Evolutionary conservation across 2,888 invertebrate species (phyloP).

Genomic region (Oligia strigilis): DNA sequence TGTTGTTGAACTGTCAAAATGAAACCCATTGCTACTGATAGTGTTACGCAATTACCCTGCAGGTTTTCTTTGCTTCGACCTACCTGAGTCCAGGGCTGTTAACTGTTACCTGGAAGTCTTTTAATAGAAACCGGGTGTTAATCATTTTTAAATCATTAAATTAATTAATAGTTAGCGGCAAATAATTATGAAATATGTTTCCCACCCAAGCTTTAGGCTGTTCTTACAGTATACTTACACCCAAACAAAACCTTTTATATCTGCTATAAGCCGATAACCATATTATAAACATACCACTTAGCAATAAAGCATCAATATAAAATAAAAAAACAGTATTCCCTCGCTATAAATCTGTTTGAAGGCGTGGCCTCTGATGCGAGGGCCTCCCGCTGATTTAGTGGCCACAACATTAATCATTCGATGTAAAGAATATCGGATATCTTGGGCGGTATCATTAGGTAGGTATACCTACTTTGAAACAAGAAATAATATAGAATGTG

Average conservation of each 20-base stretch:
- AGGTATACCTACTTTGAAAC: not conserved
- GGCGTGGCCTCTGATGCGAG: conserved; percentile 28
- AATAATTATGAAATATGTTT: too few relatives aligned
- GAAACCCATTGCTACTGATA: too few relatives aligned
- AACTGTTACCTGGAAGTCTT: too few relatives aligned
- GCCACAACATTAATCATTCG: conserved; percentile 34
- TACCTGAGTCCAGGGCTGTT: too few relatives aligned
- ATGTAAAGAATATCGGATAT: conserved; percentile 4
- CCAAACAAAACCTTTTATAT: not conserved
- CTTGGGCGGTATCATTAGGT: conserved; percentile 4
- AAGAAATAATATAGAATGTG: not conserved
- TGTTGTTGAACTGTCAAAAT: too few relatives aligned
- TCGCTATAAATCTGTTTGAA: conserved; percentile 31
- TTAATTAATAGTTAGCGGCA: too few relatives aligned
- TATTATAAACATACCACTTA: not conserved
- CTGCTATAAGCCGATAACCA: not conserved
- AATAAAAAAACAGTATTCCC: conserved; percentile 19
- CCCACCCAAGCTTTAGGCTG: not conserved
- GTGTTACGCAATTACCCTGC: too few relatives aligned
- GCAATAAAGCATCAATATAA: conserved; percentile 28
- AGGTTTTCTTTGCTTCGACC: too few relatives aligned
- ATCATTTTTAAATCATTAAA: too few relatives aligned
- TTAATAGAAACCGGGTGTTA: too few relatives aligned
- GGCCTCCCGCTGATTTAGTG: conserved; percentile 25
- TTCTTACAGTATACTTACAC: not conserved